Evolutionary conservation across 1,140 invertebrate genomes (phyloP).

Genomic region (Aphelenchoides besseyi): DNA sequence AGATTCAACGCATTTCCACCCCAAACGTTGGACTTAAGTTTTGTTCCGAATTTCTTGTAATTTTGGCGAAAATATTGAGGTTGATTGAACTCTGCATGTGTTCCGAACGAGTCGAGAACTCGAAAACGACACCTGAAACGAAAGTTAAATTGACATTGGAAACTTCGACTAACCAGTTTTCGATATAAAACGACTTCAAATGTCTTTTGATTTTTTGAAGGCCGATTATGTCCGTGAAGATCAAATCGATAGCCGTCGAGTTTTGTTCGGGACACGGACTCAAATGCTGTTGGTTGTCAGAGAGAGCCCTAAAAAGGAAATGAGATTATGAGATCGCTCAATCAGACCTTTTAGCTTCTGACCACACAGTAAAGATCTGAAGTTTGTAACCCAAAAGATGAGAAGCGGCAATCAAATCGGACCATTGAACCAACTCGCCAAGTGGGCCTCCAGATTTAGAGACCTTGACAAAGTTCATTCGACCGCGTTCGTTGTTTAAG

Average conservation of each 20-base stretch:
- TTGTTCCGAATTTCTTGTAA: slow-evolving; percentile 48
- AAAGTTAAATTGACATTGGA: too few species aligned
- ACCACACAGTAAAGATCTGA: slow-evolving; percentile 63
- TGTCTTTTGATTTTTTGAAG: slow-evolving; percentile 62
- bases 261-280: neutral
- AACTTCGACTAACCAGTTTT: too few species aligned
- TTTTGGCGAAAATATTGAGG: slow-evolving; percentile 62
- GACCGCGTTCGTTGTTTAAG: slow-evolving; percentile 63
- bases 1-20: slow-evolving; percentile 64
- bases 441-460: slow-evolving; percentile 64
- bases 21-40: slow-evolving; percentile 61
- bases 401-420: slow-evolving; percentile 64
- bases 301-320: neutral
- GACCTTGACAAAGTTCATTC: slow-evolving; percentile 64
- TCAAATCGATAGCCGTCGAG: slow-evolving; percentile 50
- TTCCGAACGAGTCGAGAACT: slow-evolving; percentile 65
- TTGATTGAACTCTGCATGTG: slow-evolving; percentile 64
- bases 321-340: neutral
- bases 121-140: slow-evolving; percentile 65
- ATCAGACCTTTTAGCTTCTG: neutral
- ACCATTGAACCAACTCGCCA: slow-evolving; percentile 65
- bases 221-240: slow-evolving; percentile 64
- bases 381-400: slow-evolving; percentile 65
- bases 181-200: slow-evolving; percentile 59
- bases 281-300: neutral